phyloP scores from a whole-genome alignment of 2,797 vertebrate genomes.

The Gadopsis bispinosus region DNA sequence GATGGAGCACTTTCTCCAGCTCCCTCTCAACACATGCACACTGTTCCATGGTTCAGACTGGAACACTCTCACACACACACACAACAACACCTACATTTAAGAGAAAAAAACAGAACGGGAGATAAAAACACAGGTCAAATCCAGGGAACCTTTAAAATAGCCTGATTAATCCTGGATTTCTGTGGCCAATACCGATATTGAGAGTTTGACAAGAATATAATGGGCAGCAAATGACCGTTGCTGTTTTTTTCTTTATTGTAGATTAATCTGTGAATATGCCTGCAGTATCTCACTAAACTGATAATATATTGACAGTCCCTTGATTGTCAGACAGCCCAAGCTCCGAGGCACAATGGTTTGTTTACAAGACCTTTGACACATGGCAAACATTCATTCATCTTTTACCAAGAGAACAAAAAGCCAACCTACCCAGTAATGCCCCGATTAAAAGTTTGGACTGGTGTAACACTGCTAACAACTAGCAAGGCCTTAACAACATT shows the following conservation, averaged over 20 bases:
- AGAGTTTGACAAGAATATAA: neutral
- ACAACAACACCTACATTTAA: constrained; percentile 53
- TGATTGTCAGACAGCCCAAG: neutral
- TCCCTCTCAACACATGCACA: constrained; percentile 93
- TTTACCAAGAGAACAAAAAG: neutral
- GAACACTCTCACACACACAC: constrained; percentile 64
- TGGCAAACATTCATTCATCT: neutral
- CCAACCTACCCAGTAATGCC: neutral
- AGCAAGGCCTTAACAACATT: constrained; percentile 38
- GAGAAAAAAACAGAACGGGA: neutral
- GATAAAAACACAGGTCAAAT: constrained; percentile 13
- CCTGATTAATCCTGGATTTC: neutral
- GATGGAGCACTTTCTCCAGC: constrained; percentile 93
- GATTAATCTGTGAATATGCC: neutral
- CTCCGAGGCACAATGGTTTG: neutral
- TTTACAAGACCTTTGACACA: neutral
- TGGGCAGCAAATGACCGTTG: neutral
- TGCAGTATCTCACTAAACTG: neutral
- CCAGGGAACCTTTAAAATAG: neutral
- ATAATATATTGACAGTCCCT: neutral
- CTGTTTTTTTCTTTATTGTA: neutral
- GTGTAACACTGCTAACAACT: constrained; percentile 27
- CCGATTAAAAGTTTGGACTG: constrained; percentile 42
- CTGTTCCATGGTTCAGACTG: constrained; percentile 88
- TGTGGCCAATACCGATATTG: neutral